Conservation (phyloP, 2,888 invertebrate genomes). For the Dione vanillae region DNA sequence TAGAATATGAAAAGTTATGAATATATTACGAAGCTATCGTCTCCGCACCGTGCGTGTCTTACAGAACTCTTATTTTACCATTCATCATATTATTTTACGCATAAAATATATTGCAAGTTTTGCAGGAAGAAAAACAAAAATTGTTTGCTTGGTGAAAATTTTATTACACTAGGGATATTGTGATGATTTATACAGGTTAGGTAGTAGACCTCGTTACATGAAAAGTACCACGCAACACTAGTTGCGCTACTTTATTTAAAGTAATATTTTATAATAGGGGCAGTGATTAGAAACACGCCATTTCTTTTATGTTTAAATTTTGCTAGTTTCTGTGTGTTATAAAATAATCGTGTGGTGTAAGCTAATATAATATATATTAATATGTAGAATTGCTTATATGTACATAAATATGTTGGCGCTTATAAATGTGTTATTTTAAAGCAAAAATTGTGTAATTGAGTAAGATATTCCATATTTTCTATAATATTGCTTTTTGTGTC, state of each 20-base stretch:
- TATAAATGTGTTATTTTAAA: background rate
- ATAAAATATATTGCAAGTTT: constrained; percentile 29
- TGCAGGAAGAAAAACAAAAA: constrained; percentile 24
- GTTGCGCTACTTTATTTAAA: constrained; percentile 6
- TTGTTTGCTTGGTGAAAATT: constrained; percentile 31
- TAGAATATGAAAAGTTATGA: constrained; percentile 28
- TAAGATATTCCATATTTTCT: background rate
- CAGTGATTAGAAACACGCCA: constrained; percentile 30
- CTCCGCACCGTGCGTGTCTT: constrained; percentile 34
- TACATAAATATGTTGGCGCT: background rate
- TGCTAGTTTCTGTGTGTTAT: background rate
- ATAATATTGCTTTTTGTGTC: constrained; percentile 39
- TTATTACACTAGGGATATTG: constrained; percentile 25
- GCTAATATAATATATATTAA: background rate
- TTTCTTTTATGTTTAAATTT: constrained; percentile 16
- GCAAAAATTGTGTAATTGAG: background rate
- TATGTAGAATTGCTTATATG: background rate
- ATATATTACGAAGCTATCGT: constrained; percentile 34
- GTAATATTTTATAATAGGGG: constrained; percentile 22
- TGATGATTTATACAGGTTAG: constrained; percentile 21
- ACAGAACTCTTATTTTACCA: constrained; percentile 31
- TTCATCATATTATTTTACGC: constrained; percentile 31
- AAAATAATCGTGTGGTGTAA: background rate
- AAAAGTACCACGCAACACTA: constrained; percentile 22
- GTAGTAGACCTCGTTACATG: constrained; percentile 9